Percentiles rank a stretch among this genome's conserved stretches.
Evolutionary conservation across 2,797 vertebrate genomes (phyloP).

Genomic region (Forpus xanthops): DNA sequence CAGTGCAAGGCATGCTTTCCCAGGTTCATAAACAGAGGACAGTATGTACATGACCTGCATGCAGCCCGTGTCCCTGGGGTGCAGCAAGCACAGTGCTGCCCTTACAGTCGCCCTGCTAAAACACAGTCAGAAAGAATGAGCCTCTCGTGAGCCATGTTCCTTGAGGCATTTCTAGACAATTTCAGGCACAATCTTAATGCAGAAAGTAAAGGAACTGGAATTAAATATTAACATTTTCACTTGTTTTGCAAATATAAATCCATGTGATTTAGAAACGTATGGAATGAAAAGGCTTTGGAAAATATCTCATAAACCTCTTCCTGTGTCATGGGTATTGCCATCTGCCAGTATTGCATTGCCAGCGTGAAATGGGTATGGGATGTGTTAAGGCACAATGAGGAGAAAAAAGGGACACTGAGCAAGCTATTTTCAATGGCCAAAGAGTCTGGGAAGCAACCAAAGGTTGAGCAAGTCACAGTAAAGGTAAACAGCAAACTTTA

Average conservation of each 20-base stretch:
- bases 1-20: not conserved
- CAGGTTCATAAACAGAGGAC: not conserved
- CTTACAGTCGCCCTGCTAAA: not conserved
- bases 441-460: not conserved
- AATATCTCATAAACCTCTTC: not conserved
- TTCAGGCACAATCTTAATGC: not conserved
- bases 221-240: not conserved
- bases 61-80: not conserved
- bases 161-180: not conserved
- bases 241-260: not conserved
- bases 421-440: not conserved
- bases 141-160: not conserved
- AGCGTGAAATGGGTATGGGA: not conserved
- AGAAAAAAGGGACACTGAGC: not conserved
- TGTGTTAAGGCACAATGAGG: not conserved
- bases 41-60: not conserved
- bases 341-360: not conserved
- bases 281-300: not conserved
- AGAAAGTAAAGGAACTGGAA: not conserved
- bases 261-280: rapidly evolving
- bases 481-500: not conserved
- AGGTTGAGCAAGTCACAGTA: not conserved
- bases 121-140: not conserved
- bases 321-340: not conserved
- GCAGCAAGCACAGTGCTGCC: not conserved